These are phyloP conservation scores for Tetranychus truncatus DNA, from an alignment of 2,888 invertebrate genomes.

Conservation along the genomic window DNA sequence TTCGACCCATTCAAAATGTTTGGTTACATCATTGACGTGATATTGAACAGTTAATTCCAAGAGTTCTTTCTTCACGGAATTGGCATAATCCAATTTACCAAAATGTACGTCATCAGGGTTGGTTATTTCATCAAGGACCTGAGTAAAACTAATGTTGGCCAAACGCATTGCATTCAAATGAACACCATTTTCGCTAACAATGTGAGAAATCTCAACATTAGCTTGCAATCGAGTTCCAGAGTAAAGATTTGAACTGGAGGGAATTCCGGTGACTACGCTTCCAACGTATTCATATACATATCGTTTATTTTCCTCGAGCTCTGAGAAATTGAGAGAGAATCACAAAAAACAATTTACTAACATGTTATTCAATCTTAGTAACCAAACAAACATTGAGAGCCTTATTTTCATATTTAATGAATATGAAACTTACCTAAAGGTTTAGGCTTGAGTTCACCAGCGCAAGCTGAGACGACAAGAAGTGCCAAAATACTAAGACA, in stretches of 20 bases:
- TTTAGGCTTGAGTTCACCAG: background rate
- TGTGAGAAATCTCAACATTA: background rate
- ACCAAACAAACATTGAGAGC: too few relatives aligned
- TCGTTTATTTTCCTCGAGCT: background rate
- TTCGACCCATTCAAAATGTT: conserved; percentile 23
- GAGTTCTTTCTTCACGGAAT: background rate
- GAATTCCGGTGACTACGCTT: background rate
- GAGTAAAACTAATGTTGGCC: background rate
- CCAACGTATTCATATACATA: background rate
- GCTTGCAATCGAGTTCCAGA: background rate
- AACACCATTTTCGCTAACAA: background rate
- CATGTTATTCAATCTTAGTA: too few relatives aligned
- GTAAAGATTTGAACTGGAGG: background rate
- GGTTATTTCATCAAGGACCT: background rate
- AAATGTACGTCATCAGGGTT: background rate
- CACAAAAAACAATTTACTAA: too few relatives aligned
- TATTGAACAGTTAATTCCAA: background rate
- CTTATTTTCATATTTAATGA: too few relatives aligned
- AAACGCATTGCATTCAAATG: background rate
- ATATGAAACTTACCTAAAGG: background rate
- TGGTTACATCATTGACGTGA: background rate
- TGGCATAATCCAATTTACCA: background rate
- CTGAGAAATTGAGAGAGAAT: background rate
- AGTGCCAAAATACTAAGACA: background rate
- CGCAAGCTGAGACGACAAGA: background rate